Base-by-base conservation (phyloP, 1,140 invertebrate species). In the Bombus picipes region DNA sequence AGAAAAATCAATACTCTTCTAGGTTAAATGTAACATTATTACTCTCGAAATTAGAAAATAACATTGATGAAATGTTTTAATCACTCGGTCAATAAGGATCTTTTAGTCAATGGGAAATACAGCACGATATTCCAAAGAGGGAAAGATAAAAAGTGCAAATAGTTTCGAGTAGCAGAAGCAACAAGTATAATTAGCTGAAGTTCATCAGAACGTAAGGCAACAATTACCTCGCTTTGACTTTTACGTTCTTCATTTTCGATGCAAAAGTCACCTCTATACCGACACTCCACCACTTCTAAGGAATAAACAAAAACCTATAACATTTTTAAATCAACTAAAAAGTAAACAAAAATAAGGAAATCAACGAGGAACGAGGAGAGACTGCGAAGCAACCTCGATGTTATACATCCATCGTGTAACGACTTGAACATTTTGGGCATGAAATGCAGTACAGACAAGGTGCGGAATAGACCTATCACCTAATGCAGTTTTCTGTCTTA, bases 211-310 rank as follows among this genome's bases (percentile, higher is more conserved):
- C 9, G 12, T 39, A 1, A 32, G 25, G 22, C 1, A 73, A 62
- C n/a, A 22, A 43, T 84, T 90, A 90, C 89, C 89, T 90, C 8
- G 71, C 65, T 80, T 90, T 90, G 25, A 62, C 73, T 81, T 85
- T 90, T 34, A 74, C 47, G 86, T 90, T 89, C 79, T 72, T 90
- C 89, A 90, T 90, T n/a, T 76, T 85, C 25, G n/a, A 87, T 66
- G 32, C 25, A 37, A 70, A 43, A 72, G 32, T 68, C 57, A 34
- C 28, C 78, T 13, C 28, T 59, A 18, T 53, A 47, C 43, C 1
- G 8, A 28, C 28, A n/a, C 15, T 74, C 34, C 9, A 25, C 28
- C 34, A 59, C n/a, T 32, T 74, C 22, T 22, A 34, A 32, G 22
- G 18, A 41, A 53, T n/a, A 37, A 75, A 85, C 28, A 25, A n/a